Evolutionary conservation across 1,140 invertebrate species (phyloP).

Genomic region (Papilio polytes): DNA sequence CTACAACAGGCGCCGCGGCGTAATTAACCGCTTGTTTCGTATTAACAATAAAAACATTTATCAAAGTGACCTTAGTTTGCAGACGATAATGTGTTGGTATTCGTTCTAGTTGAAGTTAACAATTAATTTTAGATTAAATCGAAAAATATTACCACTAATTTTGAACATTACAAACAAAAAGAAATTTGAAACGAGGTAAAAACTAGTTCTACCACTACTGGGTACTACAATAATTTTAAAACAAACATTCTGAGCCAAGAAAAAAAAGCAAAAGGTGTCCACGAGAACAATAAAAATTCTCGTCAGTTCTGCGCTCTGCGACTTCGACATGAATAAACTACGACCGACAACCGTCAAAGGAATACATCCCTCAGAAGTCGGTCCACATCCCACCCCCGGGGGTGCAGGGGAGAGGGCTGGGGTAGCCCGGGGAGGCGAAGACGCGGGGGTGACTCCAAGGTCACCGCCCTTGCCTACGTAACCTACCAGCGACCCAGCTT

Average conservation of each 20-base stretch:
- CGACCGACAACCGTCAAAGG: constrained; percentile 49
- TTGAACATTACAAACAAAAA: background rate
- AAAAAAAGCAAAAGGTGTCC: constrained; percentile 34
- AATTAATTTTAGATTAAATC: no score
- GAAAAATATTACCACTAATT: background rate
- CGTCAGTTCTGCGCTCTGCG: constrained; percentile 14
- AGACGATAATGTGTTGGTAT: background rate
- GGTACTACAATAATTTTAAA: constrained; percentile 9
- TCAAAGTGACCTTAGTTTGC: constrained; percentile 1
- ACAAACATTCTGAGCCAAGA: constrained; percentile 10
- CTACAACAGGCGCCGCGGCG: constrained; percentile 16
- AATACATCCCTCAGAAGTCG: constrained; percentile 62
- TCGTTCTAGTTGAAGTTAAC: no score
- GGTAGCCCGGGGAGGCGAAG: constrained; percentile 31
- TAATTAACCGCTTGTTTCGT: background rate
- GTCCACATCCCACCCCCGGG: constrained; percentile 59
- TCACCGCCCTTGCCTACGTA: constrained; percentile 67
- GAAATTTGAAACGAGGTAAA: background rate
- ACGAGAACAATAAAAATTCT: constrained; percentile 34
- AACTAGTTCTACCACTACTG: background rate
- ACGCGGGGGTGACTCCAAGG: constrained; percentile 53
- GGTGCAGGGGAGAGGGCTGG: constrained; percentile 29
- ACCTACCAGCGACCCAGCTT: constrained; percentile 65
- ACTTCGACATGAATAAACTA: constrained; percentile 42
- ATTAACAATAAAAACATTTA: background rate